Conservation (phyloP, 2,113 vertebrate species). For the Sturnira hondurensis region DNA sequence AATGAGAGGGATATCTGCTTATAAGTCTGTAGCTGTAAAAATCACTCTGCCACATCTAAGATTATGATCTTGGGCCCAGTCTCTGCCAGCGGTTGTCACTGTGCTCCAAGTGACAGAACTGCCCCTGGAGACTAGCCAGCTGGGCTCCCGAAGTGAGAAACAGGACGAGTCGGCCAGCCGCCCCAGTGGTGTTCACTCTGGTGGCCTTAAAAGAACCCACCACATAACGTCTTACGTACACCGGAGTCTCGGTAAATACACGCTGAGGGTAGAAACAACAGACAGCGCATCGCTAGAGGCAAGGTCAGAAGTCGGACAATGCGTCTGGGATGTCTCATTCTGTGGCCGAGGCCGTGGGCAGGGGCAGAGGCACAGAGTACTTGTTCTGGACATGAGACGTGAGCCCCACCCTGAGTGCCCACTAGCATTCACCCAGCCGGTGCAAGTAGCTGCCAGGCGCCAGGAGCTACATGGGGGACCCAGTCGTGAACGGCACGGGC, state of each 20-base stretch:
- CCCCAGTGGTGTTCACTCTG: not conserved
- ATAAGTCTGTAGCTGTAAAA: not conserved
- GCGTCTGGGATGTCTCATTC: fast-evolving
- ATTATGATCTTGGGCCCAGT: not conserved
- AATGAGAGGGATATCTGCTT: not conserved
- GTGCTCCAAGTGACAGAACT: not conserved
- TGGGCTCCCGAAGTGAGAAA: not conserved
- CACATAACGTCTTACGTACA: not conserved
- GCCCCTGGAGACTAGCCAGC: not conserved
- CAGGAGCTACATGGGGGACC: fast-evolving
- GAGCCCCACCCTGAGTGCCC: not conserved
- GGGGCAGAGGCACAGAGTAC: not conserved
- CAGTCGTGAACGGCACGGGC: fast-evolving
- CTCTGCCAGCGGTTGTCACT: not conserved
- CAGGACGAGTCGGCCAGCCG: too few relatives aligned
- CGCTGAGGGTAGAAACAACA: fast-evolving
- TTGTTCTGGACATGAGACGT: not conserved
- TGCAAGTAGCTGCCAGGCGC: fast-evolving
- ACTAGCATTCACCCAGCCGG: not conserved
- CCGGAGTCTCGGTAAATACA: not conserved
- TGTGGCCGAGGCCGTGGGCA: not conserved
- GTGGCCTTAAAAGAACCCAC: not conserved
- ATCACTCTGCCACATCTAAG: not conserved
- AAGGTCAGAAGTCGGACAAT: not conserved
- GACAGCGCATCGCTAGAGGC: fast-evolving